phyloP scores from a whole-genome alignment of 2,888 invertebrate species.

The Polyploca ridens region DNA sequence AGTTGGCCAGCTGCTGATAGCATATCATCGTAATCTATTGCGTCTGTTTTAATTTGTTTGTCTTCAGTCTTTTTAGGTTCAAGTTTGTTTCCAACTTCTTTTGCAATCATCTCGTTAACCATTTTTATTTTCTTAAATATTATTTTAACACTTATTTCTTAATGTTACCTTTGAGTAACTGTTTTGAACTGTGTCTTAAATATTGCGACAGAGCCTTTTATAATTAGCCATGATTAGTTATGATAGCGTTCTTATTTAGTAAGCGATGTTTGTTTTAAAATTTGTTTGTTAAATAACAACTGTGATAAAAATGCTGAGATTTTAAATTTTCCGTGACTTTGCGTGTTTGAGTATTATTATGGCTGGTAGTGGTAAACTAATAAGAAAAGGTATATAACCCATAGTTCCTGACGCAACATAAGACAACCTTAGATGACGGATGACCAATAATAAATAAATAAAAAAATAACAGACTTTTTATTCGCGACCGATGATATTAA shows the following conservation, averaged over 20 bases:
- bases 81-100: constrained; percentile 21
- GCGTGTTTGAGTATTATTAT: constrained; percentile 3
- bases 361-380: not conserved
- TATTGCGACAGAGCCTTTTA: not conserved
- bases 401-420: not conserved
- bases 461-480: too few relatives aligned
- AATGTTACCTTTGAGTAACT: not conserved
- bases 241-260: constrained; percentile 2
- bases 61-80: constrained; percentile 15
- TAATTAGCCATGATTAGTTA: not conserved
- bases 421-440: too few relatives aligned
- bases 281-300: not conserved
- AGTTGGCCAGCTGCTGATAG: constrained; percentile 54
- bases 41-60: not conserved
- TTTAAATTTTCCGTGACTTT: constrained; percentile 9
- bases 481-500: too few relatives aligned
- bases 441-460: too few relatives aligned
- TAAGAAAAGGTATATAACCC: not conserved
- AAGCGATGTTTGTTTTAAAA: not conserved
- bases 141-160: constrained; percentile 8
- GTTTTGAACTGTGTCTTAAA: not conserved
- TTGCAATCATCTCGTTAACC: constrained; percentile 17
- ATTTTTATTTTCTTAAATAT: constrained; percentile 18
- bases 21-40: constrained; percentile 53
- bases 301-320: not conserved